Evolutionary conservation across 2,113 vertebrate species (phyloP), one percentile per base, ranked within the genome.

Genomic region (Gopherus evgoodei): DNA sequence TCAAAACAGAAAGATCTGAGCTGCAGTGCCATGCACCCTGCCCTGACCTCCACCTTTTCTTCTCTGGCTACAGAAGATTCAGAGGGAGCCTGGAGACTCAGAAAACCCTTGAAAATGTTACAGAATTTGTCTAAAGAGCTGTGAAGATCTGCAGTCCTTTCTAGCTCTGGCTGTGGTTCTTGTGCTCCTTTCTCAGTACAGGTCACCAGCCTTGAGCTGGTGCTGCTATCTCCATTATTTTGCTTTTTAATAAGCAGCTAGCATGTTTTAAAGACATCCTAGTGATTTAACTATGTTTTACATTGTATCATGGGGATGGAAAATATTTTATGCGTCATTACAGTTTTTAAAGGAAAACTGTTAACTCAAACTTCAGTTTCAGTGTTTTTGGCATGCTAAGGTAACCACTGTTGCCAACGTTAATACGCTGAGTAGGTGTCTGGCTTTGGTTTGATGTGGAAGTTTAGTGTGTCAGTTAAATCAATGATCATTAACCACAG

Each of bases 31-130:
- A 53, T 0, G 8, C 83, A 2, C 88, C 86, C 57, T 78, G 79
- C 44, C 22, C 75, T 95, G 90, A 82, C 88, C 81, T 96, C 96
- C 95, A 96, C 88, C 90, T 94, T 88, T 96, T 80, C 93, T 88
- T 95, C 90, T 93, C 94, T 4, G 1, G 90, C 11, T 25, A 29
- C 75, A 16, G 24, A 78, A 47, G 75, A 47, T 78, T 29, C 86
- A n/a, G 56, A 81, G 75, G 42, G 78, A 94, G 86, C 21, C 29
- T 3, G 3, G 19, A 44, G 79, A 42, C 8, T 16, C 59, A 81
- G 86, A 89, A 94, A 38, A 1, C 1, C 52, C 87, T 57, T 2
- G 0, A 44, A 59, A 19, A 1, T 1, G 42, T 4, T 75, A 6
- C 25, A 78, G 2, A 72, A 12, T 0, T 0, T 1, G 0, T 80